Evolutionary conservation across 2,113 vertebrate species (phyloP).

Genomic region (Pantherophis guttatus): DNA sequence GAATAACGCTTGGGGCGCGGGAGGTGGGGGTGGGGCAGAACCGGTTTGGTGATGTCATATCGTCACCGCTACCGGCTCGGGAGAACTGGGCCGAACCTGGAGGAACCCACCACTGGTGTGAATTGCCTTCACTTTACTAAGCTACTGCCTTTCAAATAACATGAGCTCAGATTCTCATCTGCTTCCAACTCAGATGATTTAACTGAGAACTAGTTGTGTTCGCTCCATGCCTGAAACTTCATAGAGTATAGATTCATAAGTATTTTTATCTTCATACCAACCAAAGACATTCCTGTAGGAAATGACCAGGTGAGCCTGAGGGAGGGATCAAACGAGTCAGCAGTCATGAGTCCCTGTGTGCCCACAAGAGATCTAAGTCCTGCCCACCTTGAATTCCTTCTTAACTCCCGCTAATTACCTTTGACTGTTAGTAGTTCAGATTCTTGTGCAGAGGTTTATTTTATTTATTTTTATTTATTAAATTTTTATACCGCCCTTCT

Average conservation of each 20-base stretch:
- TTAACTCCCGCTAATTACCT: not conserved
- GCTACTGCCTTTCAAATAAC: not conserved
- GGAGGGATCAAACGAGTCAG: not conserved
- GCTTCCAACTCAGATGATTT: slow-evolving; percentile 7
- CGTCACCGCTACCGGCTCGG: too few relatives aligned
- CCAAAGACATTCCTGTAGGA: not conserved
- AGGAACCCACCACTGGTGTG: too few relatives aligned
- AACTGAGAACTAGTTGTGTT: not conserved
- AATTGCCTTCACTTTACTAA: not conserved
- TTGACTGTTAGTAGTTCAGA: not conserved
- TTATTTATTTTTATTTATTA: too few relatives aligned
- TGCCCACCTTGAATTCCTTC: not conserved
- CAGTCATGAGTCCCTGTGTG: not conserved
- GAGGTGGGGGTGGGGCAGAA: too few relatives aligned
- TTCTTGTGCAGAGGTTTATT: not conserved
- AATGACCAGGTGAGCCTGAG: not conserved
- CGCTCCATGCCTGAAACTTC: not conserved
- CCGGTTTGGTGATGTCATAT: too few relatives aligned
- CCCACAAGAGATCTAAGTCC: not conserved
- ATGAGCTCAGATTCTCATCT: slow-evolving; percentile 18
- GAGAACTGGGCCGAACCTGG: too few relatives aligned
- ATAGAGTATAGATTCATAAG: not conserved
- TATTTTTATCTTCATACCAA: too few relatives aligned
- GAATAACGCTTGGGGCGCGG: too few relatives aligned
- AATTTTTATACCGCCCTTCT: too few relatives aligned